phyloP scores from a whole-genome alignment of 2,888 invertebrate genomes.

The Drosophila eohydei region DNA sequence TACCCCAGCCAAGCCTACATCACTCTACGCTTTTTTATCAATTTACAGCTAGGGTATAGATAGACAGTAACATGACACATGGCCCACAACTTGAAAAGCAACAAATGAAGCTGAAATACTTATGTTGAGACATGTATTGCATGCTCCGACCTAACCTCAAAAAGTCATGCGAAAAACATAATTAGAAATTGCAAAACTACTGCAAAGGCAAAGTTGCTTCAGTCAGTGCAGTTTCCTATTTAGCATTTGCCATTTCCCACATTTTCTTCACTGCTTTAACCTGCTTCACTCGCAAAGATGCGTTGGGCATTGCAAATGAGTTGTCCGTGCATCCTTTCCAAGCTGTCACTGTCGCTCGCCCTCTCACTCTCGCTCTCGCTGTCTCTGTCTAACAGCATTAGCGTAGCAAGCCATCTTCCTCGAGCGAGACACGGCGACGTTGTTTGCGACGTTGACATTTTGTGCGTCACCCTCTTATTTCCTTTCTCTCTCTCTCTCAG shows the following conservation, averaged over 20 bases:
- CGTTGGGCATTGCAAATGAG: slow-evolving; percentile 66
- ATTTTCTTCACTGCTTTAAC: neutral
- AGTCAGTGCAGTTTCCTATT: slow-evolving; percentile 9
- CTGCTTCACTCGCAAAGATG: slow-evolving; percentile 25
- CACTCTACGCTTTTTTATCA: neutral
- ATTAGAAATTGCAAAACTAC: slow-evolving; percentile 71
- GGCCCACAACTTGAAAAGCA: slow-evolving; percentile 16
- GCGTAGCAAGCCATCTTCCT: slow-evolving; percentile 29
- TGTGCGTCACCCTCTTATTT: slow-evolving; percentile 49
- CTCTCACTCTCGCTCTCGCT: neutral
- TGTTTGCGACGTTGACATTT: slow-evolving; percentile 71
- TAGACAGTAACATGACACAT: neutral
- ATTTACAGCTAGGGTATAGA: neutral
- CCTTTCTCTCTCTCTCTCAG: neutral
- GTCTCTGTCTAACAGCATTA: slow-evolving; percentile 7
- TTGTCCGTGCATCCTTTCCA: slow-evolving; percentile 45
- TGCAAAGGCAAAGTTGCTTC: slow-evolving; percentile 52
- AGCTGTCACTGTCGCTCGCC: slow-evolving; percentile 10
- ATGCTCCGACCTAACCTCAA: slow-evolving; percentile 53
- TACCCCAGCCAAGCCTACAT: neutral
- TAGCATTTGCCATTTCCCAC: neutral
- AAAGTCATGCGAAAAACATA: slow-evolving; percentile 62
- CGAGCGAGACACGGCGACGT: slow-evolving; percentile 21
- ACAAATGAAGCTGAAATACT: slow-evolving; percentile 56
- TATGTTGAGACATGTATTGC: slow-evolving; percentile 9